phyloP scores from a whole-genome alignment of 2,113 vertebrate genomes.

The Eurystomus gularis region DNA sequence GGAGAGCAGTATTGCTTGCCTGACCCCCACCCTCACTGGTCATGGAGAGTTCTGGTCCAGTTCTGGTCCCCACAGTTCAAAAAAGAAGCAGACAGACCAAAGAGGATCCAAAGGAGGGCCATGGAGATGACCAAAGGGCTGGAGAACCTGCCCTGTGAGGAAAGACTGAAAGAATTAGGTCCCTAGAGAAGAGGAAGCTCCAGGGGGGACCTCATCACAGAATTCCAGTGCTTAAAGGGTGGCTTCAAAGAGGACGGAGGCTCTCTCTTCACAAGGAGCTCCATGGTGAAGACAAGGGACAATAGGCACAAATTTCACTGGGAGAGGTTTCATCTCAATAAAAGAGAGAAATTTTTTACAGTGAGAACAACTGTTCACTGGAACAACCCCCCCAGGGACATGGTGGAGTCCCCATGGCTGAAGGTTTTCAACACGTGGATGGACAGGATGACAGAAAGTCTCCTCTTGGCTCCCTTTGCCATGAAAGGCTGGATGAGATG shows the following conservation, averaged over 20 bases:
- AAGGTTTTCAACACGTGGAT: background rate
- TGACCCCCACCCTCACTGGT: no score
- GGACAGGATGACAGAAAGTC: background rate
- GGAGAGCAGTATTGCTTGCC: background rate
- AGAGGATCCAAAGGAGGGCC: background rate
- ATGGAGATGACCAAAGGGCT: background rate
- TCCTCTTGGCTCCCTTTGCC: background rate
- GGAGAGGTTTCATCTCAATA: background rate
- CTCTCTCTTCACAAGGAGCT: background rate
- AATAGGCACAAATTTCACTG: background rate
- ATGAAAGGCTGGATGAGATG: rapidly evolving
- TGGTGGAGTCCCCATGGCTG: rapidly evolving
- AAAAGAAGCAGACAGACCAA: background rate
- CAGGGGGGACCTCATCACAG: rapidly evolving
- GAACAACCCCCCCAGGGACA: background rate
- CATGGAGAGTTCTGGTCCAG: background rate
- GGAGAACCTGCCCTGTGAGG: background rate
- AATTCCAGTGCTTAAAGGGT: background rate
- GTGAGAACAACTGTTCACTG: background rate
- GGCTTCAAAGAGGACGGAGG: no score
- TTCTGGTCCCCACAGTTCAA: background rate
- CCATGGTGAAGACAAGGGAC: rapidly evolving
- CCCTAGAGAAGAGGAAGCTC: background rate
- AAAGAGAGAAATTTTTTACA: background rate
- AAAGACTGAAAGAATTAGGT: background rate